Base-by-base conservation (phyloP, 2,113 vertebrate genomes). In the Machaerirhynchus nigripectus region DNA sequence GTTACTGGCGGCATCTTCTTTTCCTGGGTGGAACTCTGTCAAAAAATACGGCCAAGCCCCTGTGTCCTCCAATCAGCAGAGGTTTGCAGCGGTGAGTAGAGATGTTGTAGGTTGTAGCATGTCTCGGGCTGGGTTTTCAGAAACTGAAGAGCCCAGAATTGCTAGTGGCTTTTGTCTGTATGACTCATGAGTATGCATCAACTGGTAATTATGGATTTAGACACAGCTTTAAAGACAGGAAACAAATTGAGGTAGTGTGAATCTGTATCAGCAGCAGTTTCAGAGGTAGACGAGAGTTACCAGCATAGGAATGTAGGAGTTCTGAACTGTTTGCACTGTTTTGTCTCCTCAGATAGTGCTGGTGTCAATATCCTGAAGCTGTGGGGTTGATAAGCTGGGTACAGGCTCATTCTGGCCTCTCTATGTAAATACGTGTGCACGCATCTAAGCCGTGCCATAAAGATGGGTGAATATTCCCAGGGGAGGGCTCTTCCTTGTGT, bases 391-490 rank as follows among this genome's bases (percentile, higher is more conserved):
- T 40, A 40, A 24, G 15, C 37, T 21, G 12, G 35, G 14, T 13
- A n/a, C 2, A 31, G n/a, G 10, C 39, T 90, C 17, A 17, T 55
- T 78, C 56, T 67, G 39, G 46, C 24, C 60, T 78, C 31, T 65
- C 55, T 49, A 0, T 57, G 52, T 28, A 37, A n/a, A 20, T 16
- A 15, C 5, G 3, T n/a, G 24, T 52, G 7, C 8, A 4, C 24
- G 5, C 10, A n/a, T 19, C 30, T 11, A 0, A 74, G 13, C 39
- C 19, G 3, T 65, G 53, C 28, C 42, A 24, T 39, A 33, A 84
- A 35, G 44, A 26, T 37, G 11, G 42, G 24, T 44, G 70, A 76
- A 60, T 42, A 35, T 13, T 76, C 22, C 46, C 12, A 17, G 7
- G 35, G 49, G 10, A 88, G 35, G 64, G n/a, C 27, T n/a, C 3